Conservation (phyloP, 2,113 vertebrate genomes). For the Neolamprologus fasciatus region DNA sequence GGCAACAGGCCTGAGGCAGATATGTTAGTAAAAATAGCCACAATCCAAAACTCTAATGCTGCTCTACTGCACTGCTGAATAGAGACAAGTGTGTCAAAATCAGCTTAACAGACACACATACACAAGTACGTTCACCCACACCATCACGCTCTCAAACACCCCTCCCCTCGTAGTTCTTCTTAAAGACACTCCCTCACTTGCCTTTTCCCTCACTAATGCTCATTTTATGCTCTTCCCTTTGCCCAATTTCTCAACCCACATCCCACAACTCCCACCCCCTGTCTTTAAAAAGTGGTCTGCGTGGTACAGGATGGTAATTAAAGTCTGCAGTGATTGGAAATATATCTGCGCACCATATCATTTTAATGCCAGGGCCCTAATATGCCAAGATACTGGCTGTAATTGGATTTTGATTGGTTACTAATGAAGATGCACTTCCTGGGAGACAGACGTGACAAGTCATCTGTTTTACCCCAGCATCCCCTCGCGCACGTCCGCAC, state of each 20-base stretch:
- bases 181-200: not conserved
- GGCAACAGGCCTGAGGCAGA: conserved; percentile 8
- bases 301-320: conserved; percentile 61
- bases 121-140: not conserved
- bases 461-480: conserved; percentile 55
- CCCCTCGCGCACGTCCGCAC: not conserved
- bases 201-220: not conserved
- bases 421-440: conserved; percentile 75
- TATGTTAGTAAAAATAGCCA: not conserved
- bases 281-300: conserved; percentile 24
- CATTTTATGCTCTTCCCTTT: not conserved
- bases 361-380: conserved; percentile 70
- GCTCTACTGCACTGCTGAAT: not conserved
- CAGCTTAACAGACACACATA: not conserved
- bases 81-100: conserved; percentile 1
- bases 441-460: conserved; percentile 63
- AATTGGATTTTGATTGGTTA: conserved; percentile 77
- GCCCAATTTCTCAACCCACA: not conserved
- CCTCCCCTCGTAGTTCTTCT: not conserved
- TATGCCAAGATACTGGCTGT: conserved; percentile 68
- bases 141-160: not conserved
- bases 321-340: conserved; percentile 70
- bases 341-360: conserved; percentile 64
- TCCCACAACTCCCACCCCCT: not conserved
- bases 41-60: not conserved